Base-by-base conservation (phyloP, 30 jellyfish, hydroid and myxozoan genomes). In the Pseudorhiza aurosa region DNA sequence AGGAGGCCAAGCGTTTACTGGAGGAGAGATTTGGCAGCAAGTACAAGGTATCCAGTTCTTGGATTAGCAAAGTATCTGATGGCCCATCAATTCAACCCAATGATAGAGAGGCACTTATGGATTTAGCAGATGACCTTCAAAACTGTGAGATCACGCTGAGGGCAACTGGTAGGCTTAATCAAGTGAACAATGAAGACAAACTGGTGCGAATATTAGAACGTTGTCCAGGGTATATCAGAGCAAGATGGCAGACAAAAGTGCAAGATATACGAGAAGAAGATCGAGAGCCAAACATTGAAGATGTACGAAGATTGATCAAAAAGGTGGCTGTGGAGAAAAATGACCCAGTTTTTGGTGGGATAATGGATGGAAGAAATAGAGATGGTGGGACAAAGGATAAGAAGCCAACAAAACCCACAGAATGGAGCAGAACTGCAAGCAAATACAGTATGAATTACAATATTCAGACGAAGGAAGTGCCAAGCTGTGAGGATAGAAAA, bases 221-320 rank as follows among this genome's bases (percentile, higher is more conserved):
- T 58, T 63, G 92, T 58, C 92, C 92, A 53, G 78, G 60, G 42
- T 81, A 81, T 81, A 39, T 81, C 49, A 81, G 78, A 68, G 51
- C 85, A 22, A 45, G 92, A 36, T 65, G 85, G 92, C 69, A 47
- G 85, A 30, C 84, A 19, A 49, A 27, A 47, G 84, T 51, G 76
- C 70, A 81, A 42, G 85, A 65, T 24, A 51, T 81, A 29, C 62
- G 83, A 47, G 77, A 27, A 65, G 58, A 62, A 51, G 0, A 49
- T n/a, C 82, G 15, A 15, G 84, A 81, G 21, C 92, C 78, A 49
- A 49, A 68, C 69, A 44, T 81, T 29, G 75, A 81, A 36, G 85
- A 79, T 69, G 80, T 76, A 21, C 57, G 88, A 42, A 76, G 50
- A 43, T 62, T 58, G 31, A 47, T 58, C 62, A 76, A 58, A 37